Base-by-base conservation (phyloP, 30 jellyfish, hydroid and myxozoan genomes). In the Clytia hemisphaerica region DNA sequence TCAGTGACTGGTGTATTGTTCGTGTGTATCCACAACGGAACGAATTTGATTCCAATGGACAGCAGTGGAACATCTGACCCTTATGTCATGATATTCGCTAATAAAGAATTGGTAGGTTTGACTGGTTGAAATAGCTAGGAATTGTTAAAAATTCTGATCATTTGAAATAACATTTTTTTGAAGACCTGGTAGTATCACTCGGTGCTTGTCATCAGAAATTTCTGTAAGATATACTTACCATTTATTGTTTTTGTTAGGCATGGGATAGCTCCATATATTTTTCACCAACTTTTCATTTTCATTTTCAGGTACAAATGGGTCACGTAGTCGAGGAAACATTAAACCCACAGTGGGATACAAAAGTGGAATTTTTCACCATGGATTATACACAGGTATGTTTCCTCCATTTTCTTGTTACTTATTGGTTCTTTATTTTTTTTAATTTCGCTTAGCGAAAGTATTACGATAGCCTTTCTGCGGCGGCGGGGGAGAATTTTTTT, bases 21-120 rank as follows among this genome's bases (percentile, higher is more conserved):
- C 76, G 95, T 89, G 10, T 95, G 98, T 12, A 87, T 89, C 0
- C 98, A 89, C 67, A 75, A 76, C 42, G 98, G 98, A 42, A 45
- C 48, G 4, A 76, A 76, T 37, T 63, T 89, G 61, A 89, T 89
- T 12, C 98, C 98, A 15, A 89, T 89, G 98, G 98, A 89, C 55
- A 92, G 95, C 2, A 88, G 92, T 71, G 98, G 98, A 46, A 83
- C 92, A 10, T 80, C 95, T 81, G 98, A 89, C 50, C 98, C 98
- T 18, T 89, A 89, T 54, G 85, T 78, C 26, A 89, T 89, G 98
- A 57, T 80, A 0, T 89, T 89, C 66, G 93, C 93, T 18, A 89
- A 89, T 51, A 80, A 81, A 42, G 98, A 89, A 24, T 72, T 89
- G 83, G 98, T 89, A 70, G 35, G 93, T 50, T 30, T 57, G 70